These are phyloP conservation scores for Cremastinae sp. DNA, from an alignment of 2,888 invertebrate species.

Conservation along the genomic window DNA sequence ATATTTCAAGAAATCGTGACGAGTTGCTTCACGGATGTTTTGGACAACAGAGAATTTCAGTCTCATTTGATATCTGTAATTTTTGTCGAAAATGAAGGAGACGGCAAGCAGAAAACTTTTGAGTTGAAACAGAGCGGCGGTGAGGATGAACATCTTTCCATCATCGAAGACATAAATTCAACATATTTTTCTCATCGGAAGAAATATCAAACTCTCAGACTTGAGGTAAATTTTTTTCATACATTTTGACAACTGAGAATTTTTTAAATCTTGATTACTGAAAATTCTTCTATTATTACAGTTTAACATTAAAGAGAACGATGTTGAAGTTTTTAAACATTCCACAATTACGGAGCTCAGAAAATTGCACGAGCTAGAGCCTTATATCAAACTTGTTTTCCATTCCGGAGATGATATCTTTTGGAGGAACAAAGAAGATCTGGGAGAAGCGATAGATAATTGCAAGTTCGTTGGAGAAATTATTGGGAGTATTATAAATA, in stretches of 20 bases:
- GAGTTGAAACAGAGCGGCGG: conserved; percentile 20
- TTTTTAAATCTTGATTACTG: neutral
- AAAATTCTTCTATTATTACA: conserved; percentile 58
- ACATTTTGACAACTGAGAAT: too few relatives aligned
- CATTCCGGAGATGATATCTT: conserved; percentile 52
- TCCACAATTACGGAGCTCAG: conserved; percentile 61
- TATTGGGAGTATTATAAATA: conserved; percentile 65
- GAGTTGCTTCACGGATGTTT: conserved; percentile 39
- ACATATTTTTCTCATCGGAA: conserved; percentile 39
- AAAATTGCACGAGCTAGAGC: conserved; percentile 51
- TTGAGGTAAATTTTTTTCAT: conserved; percentile 58
- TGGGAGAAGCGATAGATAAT: conserved; percentile 61
- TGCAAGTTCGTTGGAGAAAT: conserved; percentile 64
- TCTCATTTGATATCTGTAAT: conserved; percentile 9
- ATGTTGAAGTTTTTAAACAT: conserved; percentile 60
- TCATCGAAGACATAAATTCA: neutral
- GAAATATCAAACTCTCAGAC: conserved; percentile 60
- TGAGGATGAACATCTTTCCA: neutral
- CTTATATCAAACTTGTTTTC: conserved; percentile 66
- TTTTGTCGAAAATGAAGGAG: conserved; percentile 25
- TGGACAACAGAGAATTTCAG: neutral
- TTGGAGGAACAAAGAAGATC: conserved; percentile 62
- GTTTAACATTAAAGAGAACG: conserved; percentile 59
- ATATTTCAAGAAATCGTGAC: conserved; percentile 27
- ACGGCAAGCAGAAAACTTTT: conserved; percentile 8